Base-by-base conservation (phyloP, 2,888 invertebrate species). In the Torymus texanus region DNA sequence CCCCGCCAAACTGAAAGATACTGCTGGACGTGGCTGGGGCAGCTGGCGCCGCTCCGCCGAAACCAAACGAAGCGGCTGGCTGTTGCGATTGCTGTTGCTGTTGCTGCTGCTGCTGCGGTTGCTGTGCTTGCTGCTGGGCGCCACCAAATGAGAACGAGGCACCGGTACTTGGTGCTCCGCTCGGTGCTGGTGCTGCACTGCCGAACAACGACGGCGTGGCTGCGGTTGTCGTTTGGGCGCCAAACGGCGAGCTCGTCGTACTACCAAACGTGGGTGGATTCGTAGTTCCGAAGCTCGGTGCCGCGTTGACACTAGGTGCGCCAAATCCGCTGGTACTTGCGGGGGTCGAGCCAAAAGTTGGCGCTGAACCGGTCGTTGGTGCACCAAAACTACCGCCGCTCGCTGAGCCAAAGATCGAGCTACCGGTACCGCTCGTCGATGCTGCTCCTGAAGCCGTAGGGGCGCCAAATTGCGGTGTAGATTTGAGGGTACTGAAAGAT, bases 1-100 rank as follows among this genome's bases (percentile, higher is more conserved):
- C n/a, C 8, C 83, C 78, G 24, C 85, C 85, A 83, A 88, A 88
- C 75, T 89, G 86, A 74, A 88, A 89, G 0, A 88, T 83, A 2
- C 84, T 56, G 2, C 84, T 21, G 0, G 80, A 41, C 41, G 41
- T 8, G 41, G 41, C 8, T 41, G 41, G 41, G 8, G 41, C 41
- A 41, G 41, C 8, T 8, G 5, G 41, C 2, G 66, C 10, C 2
- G 77, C 16, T 2, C 75, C 72, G 2, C 82, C 82, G 53, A 85
- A 85, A 2, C 84, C 59, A 65, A 85, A 85, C 0, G 80, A 74
- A 0, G 81, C n/a, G 18, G 68, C 70, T 12, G 50, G 56, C 21
- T 73, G 73, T 11, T 78, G 68, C 4, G 66, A 12, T 24, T 66
- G 73, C n/a, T n/a, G n/a, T n/a, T n/a, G n/a, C 14, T 24, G 58